phyloP scores from a whole-genome alignment of 2,888 invertebrate species.

The Helleia helle region DNA sequence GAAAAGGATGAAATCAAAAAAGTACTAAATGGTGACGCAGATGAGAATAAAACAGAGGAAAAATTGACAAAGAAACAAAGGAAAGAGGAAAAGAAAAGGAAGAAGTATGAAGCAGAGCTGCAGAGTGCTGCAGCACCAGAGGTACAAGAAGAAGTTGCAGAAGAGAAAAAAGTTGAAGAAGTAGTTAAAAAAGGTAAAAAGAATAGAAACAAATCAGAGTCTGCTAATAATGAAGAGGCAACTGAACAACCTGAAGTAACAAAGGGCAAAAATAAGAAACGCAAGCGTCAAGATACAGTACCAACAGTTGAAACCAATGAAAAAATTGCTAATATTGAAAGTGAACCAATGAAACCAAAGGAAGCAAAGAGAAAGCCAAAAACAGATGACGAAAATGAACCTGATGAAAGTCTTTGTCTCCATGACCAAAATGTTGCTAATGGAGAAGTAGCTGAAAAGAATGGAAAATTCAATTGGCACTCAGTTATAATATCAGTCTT shows the following conservation, averaged over 20 bases:
- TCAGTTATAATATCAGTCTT: constrained; percentile 63
- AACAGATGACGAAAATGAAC: constrained; percentile 34
- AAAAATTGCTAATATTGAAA: constrained; percentile 28
- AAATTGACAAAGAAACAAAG: constrained; percentile 59
- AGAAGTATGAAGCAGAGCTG: constrained; percentile 61
- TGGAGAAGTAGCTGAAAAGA: constrained; percentile 37
- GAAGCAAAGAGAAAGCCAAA: constrained; percentile 53
- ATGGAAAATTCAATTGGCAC: constrained; percentile 66
- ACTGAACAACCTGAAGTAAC: constrained; percentile 26
- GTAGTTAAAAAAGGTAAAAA: constrained; percentile 52
- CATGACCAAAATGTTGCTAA: constrained; percentile 65
- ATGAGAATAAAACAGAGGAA: constrained; percentile 25
- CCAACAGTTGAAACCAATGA: constrained; percentile 34
- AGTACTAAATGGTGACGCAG: constrained; percentile 20
- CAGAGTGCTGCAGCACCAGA: constrained; percentile 44
- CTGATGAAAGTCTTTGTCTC: constrained; percentile 49
- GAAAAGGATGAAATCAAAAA: constrained; percentile 23
- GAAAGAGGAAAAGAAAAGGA: constrained; percentile 61
- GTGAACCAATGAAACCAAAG: constrained; percentile 29
- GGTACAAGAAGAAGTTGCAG: constrained; percentile 28
- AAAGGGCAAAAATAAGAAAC: constrained; percentile 51
- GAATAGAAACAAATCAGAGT: constrained; percentile 49
- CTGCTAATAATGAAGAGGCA: constrained; percentile 32
- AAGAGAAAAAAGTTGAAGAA: constrained; percentile 28
- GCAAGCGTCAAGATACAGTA: constrained; percentile 56